Percentiles rank a stretch among this genome's conserved stretches.
These are phyloP conservation scores for Leptothorax acervorum DNA, from an alignment of 2,888 invertebrate genomes.

Conservation along the genomic window DNA sequence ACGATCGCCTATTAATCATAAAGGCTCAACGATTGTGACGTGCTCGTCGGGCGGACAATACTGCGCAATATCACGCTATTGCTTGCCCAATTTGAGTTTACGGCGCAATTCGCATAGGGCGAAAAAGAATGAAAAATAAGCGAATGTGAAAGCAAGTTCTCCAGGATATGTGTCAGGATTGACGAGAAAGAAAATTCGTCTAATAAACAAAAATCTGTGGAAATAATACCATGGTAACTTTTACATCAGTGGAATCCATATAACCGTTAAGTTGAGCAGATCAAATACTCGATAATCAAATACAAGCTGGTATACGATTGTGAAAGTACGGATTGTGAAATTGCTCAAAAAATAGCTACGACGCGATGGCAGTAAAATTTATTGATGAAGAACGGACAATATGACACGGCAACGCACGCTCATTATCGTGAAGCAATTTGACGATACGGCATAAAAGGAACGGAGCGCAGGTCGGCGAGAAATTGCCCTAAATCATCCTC, in stretches of 20 bases:
- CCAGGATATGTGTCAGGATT: neutral
- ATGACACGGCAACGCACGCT: neutral
- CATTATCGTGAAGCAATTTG: neutral
- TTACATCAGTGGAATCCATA: neutral
- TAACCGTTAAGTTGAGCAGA: neutral
- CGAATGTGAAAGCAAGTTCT: neutral
- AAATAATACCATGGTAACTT: neutral
- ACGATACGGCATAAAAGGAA: constrained; percentile 26
- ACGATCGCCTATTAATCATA: constrained; percentile 39
- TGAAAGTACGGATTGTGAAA: neutral
- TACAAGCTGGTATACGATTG: neutral
- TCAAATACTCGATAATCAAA: neutral
- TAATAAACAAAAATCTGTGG: neutral
- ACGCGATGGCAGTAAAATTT: neutral
- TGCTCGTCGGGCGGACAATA: constrained; percentile 22
- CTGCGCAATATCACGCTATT: constrained; percentile 29
- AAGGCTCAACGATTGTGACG: constrained; percentile 35
- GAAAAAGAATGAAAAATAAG: constrained; percentile 11
- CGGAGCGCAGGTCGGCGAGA: neutral
- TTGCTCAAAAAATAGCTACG: neutral
- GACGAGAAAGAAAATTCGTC: neutral
- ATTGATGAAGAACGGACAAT: neutral
- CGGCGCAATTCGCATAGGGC: neutral
- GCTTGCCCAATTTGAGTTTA: constrained; percentile 33
- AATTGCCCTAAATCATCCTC: constrained; percentile 40